Percentiles rank a stretch among this genome's conserved stretches.
These are phyloP conservation scores for Drosophila dunni DNA, from an alignment of 1,140 invertebrate genomes.

Conservation along the genomic window DNA sequence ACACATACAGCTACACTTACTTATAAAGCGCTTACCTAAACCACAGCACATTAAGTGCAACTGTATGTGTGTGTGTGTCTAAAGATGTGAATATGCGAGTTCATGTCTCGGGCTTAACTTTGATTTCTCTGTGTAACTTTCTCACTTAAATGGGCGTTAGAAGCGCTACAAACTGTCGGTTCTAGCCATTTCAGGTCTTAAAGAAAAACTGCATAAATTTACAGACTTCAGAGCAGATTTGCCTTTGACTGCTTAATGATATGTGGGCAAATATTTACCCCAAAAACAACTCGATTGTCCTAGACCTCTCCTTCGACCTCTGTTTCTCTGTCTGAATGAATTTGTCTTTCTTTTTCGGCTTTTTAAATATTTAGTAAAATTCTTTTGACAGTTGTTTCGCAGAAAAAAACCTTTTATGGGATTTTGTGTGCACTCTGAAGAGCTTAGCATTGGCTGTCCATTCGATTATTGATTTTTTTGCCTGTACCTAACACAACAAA, in stretches of 20 bases:
- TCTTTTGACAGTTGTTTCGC: slow-evolving; percentile 13
- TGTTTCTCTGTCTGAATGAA: too few relatives aligned
- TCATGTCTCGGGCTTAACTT: slow-evolving; percentile 53
- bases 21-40: slow-evolving; percentile 47
- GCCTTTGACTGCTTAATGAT: slow-evolving; percentile 13
- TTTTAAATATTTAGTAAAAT: slow-evolving; percentile 64
- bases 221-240: not conserved
- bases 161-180: slow-evolving; percentile 53
- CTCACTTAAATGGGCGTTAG: slow-evolving; percentile 75
- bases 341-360: slow-evolving; percentile 13
- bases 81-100: slow-evolving; percentile 40
- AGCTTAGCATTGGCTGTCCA: slow-evolving; percentile 50
- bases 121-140: slow-evolving; percentile 68
- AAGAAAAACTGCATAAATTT: slow-evolving; percentile 16
- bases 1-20: slow-evolving; percentile 30
- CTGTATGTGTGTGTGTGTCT: slow-evolving; percentile 5
- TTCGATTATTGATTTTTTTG: slow-evolving; percentile 68
- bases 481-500: slow-evolving; percentile 14
- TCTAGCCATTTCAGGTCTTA: slow-evolving; percentile 20
- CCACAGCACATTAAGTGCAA: slow-evolving; percentile 61
- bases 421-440: slow-evolving; percentile 49
- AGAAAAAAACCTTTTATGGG: slow-evolving; percentile 55
- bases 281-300: slow-evolving; percentile 13
- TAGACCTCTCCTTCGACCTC: not conserved
- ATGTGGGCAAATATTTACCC: slow-evolving; percentile 6